Evolutionary conservation across 2,888 invertebrate genomes (phyloP), one percentile per base, ranked within the genome.

Genomic region (Melieria picta): DNA sequence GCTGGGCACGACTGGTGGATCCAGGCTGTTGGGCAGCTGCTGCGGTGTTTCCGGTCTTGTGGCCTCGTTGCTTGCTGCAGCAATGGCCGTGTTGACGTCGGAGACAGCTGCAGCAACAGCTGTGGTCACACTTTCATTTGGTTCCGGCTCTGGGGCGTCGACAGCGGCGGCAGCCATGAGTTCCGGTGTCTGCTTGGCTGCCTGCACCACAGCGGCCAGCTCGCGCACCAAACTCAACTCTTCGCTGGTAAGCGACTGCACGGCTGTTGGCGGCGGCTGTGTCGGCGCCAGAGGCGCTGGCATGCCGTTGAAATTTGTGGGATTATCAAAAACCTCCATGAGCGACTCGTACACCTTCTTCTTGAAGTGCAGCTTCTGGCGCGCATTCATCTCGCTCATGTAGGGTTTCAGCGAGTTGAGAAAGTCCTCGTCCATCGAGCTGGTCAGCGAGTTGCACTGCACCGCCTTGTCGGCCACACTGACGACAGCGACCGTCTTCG

Each of bases 291-390:
- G 78, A 0, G 78, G 78, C 74, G 78, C 13, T 71, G 77, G 69
- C 74, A 81, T n/a, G 73, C 43, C 63, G 0, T 83, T 81, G 46
- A 84, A 84, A 50, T 81, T 80, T 1, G 77, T 77, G 11, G 78
- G 77, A 68, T 83, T 81, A 56, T 84, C 83, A 47, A 84, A 85
- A 0, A 81, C 83, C 70, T 85, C 83, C 76, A 82, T 81, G 0
- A 85, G 48, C 0, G 81, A 75, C 7, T 79, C 74, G 11, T 79
- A 83, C 0, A 83, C 79, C 74, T 83, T 83, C 11, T 79, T 76
- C 69, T 85, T 85, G 69, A 85, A 85, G 47, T 78, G 75, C 65
- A 85, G 65, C 70, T 84, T 85, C 73, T 85, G 85, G 7, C 85
- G 80, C 0, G 76, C 47, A 71, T 85, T 85, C 85, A 85, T 85